Evolutionary conservation across 2,888 invertebrate species (phyloP), one percentile per base, ranked within the genome.

Genomic region (Opisthograptis luteolata): DNA sequence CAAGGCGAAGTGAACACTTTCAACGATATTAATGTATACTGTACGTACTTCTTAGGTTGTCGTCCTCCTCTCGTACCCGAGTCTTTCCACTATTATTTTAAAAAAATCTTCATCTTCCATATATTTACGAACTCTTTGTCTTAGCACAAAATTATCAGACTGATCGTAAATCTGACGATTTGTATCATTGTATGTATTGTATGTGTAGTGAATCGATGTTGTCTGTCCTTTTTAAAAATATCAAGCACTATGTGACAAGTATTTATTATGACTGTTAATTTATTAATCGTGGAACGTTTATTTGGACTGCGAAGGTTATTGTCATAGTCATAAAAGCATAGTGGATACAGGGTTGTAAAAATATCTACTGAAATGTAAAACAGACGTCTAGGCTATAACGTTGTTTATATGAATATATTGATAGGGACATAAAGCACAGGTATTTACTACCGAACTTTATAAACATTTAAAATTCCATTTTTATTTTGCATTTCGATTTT

Each of bases 291-390:
- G 61, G 66, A 68, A 66, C 66, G 69, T 72, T 73, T 60, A 64
- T 79, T 78, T 76, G 75, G 76, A 79, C 72, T 73, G 76, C 67
- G 70, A 73, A 78, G 74, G 77, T 72, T 78, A 77, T 79, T 78
- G 83, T 82, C 84, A 82, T 84, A n/a, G n/a, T n/a, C n/a, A n/a
- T 79, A 79, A 79, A 87, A 80, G 79, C 85, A 86, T 89, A 88
- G 89, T 88, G 90, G 86, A 86, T 84, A 90, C 90, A 90, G 90
- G 90, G 90, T 90, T 90, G 89, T 88, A 87, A 85, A 80, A 87
- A 88, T 90, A 89, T 90, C 85, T 89, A 83, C 83, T 85, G 84
- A 88, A 81, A 68, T 86, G 81, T 87, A 79, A 79, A 80, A 79
- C 62, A 66, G 76, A 78, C 76, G 74, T 80, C 70, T 87, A 88